These are phyloP conservation scores for Eretmochelys imbricata DNA, from an alignment of 2,113 vertebrate species.

Conservation along the genomic window DNA sequence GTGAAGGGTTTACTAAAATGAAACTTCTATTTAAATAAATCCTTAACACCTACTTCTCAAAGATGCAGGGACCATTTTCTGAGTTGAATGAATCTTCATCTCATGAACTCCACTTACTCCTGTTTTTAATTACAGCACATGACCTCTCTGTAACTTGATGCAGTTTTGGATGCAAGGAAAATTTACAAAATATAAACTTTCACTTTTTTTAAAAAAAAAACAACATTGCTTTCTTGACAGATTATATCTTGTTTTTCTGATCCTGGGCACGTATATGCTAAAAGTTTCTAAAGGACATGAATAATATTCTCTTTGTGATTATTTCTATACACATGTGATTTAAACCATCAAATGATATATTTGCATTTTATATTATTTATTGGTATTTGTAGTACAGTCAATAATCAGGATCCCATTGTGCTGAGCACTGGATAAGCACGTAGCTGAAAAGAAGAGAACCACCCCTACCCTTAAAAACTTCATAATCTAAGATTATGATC, in stretches of 20 bases:
- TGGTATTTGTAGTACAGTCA: background rate
- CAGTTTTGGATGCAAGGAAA: background rate
- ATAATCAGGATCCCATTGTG: background rate
- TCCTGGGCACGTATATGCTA: background rate
- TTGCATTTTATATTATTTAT: background rate
- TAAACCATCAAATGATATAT: background rate
- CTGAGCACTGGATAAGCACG: background rate
- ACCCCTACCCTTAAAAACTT: background rate
- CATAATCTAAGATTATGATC: background rate
- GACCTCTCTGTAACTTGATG: background rate
- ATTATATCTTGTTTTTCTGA: background rate
- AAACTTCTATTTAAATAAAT: background rate
- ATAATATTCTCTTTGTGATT: background rate
- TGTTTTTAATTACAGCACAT: background rate
- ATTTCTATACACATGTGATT: background rate
- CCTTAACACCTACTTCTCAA: background rate
- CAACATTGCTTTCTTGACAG: background rate
- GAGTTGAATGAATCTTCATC: background rate
- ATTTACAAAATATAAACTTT: background rate
- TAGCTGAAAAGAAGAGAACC: background rate
- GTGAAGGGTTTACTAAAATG: background rate
- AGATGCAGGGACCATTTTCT: background rate
- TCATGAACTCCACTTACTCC: background rate
- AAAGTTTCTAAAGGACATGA: background rate
- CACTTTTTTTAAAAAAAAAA: background rate